Conservation (phyloP, 92 coral and sea anemone genomes). For the Umimayanthus kanabou region DNA sequence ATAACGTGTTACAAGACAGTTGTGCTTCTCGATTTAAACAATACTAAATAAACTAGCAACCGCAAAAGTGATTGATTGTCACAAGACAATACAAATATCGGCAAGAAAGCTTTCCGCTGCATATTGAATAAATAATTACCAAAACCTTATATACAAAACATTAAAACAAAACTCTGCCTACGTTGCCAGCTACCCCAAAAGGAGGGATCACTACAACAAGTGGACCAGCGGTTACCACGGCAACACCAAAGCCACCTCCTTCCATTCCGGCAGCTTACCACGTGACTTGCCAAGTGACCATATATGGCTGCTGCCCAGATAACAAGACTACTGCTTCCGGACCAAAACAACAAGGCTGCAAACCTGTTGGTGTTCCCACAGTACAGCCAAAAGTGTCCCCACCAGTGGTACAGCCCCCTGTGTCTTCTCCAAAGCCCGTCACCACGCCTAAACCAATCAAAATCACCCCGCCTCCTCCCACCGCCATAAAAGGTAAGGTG, state of each 20-base stretch:
- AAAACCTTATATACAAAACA: not conserved
- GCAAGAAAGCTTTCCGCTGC: not conserved
- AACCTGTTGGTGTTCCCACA: slow-evolving; percentile 22
- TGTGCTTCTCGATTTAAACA: not conserved
- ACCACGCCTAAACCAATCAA: not conserved
- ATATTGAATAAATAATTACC: not conserved
- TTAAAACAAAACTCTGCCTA: not conserved
- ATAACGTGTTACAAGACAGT: not conserved
- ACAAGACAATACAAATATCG: no score
- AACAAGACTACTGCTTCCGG: slow-evolving; percentile 77
- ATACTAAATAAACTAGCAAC: not conserved
- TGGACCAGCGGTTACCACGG: not conserved
- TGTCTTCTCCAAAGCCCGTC: slow-evolving; percentile 3
- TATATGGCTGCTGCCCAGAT: slow-evolving; percentile 93
- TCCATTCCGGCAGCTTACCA: slow-evolving; percentile 41
- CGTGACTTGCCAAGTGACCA: slow-evolving; percentile 63
- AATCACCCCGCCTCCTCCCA: not conserved
- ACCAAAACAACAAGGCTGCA: slow-evolving; percentile 82
- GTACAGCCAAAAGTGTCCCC: slow-evolving; percentile 23
- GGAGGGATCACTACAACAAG: slow-evolving; percentile 25
- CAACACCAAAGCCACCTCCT: slow-evolving; percentile 52
- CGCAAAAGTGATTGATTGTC: no score
- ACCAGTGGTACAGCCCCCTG: slow-evolving; percentile 7
- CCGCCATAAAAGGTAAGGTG: slow-evolving; percentile 16
- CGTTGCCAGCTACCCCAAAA: not conserved